Base-by-base conservation (phyloP, 2,113 vertebrate genomes). In the Ceuthmochares aereus region DNA sequence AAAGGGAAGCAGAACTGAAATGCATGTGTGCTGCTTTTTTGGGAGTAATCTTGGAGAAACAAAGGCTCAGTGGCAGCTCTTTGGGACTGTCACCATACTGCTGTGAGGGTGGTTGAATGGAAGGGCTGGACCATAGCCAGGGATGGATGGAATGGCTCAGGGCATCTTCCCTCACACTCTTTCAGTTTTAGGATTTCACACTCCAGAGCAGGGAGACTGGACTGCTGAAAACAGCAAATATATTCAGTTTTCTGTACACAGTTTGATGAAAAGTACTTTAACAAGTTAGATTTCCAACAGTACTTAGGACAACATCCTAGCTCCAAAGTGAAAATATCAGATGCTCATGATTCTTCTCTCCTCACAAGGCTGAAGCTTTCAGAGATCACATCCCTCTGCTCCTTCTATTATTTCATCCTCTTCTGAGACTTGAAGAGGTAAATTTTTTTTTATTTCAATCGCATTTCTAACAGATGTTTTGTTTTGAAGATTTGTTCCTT, bases 61-160 rank as follows among this genome's bases (percentile, higher is more conserved):
- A 36, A 12, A n/a, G 63, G 49, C 30, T 49, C 26, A 25, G 78
- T 10, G 1, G 1, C 26, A 36, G 27, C 58, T 84, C 15, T 17
- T 20, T 23, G 6, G 56, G 47, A 42, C 5, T 1, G 8, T 32
- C 43, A 14, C 34, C 0, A 1, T 9, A 3, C 7, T 5, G 30
- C 73, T 23, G 21, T 2, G 73, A 64, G 26, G 43, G 56, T 17
- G 30, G 42, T 60, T 6, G 20, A 34, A 10, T 2, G 2, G 40
- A 40, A 67, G n/a, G 60, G 47, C 21, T 19, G 45, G 25, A 7
- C 17, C 14, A 34, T 21, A 60, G 21, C 30, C 2, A 1, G 73
- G 29, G n/a, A 51, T 40, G n/a, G 29, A 21, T 1, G 10, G 22
- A 25, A 45, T 1, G 0, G n/a, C 42, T 23, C 23, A 51, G 14